A percentile compares a stretch with the other conserved stretches of the same genome.
phyloP scores from a whole-genome alignment of 2,888 invertebrate genomes.

The Nymphalis c-album region DNA sequence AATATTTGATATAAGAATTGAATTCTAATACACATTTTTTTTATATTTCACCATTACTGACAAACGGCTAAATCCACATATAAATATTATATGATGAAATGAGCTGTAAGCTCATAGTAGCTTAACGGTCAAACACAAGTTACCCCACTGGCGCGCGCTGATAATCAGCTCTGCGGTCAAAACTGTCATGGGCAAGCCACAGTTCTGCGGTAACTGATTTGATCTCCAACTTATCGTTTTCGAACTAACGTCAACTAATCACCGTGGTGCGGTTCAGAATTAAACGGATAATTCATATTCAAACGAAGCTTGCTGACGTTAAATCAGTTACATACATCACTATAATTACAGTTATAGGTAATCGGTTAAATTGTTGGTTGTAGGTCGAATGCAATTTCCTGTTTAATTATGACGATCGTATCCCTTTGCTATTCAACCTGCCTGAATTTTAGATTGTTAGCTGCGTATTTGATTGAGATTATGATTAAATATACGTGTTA shows the following conservation, averaged over 20 bases:
- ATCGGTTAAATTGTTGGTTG: too few relatives aligned
- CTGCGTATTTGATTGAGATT: too few relatives aligned
- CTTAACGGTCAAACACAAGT: not conserved
- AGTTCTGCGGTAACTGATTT: slow-evolving; percentile 12
- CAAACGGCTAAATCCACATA: not conserved
- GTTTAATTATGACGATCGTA: too few relatives aligned
- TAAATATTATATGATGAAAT: not conserved
- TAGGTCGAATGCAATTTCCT: not conserved
- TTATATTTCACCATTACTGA: too few relatives aligned
- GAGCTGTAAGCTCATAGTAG: not conserved
- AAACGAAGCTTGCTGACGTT: slow-evolving; percentile 6
- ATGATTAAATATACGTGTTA: too few relatives aligned
- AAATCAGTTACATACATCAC: not conserved
- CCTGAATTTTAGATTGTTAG: too few relatives aligned
- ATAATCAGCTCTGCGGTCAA: slow-evolving; percentile 7
- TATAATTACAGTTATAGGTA: not conserved
- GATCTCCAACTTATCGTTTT: slow-evolving; percentile 18
- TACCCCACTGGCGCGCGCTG: not conserved
- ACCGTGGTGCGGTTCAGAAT: slow-evolving; percentile 1
- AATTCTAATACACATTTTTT: too few relatives aligned
- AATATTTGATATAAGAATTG: too few relatives aligned
- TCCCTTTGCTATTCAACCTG: too few relatives aligned
- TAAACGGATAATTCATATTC: slow-evolving; percentile 15
- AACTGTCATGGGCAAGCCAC: slow-evolving; percentile 12
- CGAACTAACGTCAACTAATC: slow-evolving; percentile 18